Percentiles rank a stretch among this genome's conserved stretches.
Evolutionary conservation across 2,888 invertebrate species (phyloP).

Genomic region (Heliconius ethilla): DNA sequence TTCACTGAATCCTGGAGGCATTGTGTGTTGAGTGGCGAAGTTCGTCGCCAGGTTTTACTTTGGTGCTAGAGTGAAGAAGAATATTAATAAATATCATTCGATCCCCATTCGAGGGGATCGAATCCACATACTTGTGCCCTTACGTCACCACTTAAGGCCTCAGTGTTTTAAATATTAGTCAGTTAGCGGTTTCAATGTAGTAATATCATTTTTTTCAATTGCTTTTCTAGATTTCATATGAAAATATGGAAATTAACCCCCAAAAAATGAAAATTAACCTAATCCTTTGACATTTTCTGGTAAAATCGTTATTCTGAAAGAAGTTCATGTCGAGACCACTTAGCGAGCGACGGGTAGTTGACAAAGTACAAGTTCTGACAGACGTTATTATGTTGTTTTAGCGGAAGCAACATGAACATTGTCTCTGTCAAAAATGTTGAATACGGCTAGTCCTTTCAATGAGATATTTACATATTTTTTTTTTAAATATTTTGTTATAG

Average conservation of each 20-base stretch:
- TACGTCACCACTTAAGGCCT: no score
- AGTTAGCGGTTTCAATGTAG: no score
- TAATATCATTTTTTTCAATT: no score
- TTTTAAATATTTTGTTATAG: neutral
- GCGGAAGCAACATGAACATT: conserved; percentile 8
- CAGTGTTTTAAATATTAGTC: no score
- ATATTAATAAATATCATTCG: no score
- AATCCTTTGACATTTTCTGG: neutral
- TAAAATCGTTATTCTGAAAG: neutral
- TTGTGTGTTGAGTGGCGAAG: no score
- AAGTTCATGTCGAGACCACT: conserved; percentile 15
- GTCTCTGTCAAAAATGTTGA: conserved; percentile 16
- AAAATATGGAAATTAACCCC: neutral
- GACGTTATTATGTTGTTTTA: conserved; percentile 6
- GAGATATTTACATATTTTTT: neutral
- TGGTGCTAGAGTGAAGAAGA: no score
- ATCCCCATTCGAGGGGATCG: no score
- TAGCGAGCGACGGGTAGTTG: conserved; percentile 10
- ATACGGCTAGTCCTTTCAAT: neutral
- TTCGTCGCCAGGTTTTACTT: no score
- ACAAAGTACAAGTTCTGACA: conserved; percentile 23
- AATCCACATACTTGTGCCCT: no score
- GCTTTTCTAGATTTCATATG: neutral
- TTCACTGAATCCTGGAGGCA: no score
- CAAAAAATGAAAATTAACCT: neutral